A percentile compares a stretch with the other conserved stretches of the same genome.
phyloP scores from a whole-genome alignment of 2,888 invertebrate species.

The Ectemnius cavifrons region DNA sequence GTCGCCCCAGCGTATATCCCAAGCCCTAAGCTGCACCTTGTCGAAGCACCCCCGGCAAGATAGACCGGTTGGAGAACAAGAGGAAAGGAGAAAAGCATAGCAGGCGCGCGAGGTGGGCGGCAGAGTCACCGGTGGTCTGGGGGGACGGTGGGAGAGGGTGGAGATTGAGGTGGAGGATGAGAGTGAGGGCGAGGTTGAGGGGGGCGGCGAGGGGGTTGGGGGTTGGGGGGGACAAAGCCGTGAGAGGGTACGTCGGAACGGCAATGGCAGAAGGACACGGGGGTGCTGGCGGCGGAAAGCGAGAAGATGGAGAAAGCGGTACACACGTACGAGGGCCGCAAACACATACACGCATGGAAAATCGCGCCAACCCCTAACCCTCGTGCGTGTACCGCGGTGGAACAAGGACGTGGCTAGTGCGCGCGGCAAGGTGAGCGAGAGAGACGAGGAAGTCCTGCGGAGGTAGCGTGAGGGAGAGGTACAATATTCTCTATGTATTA shows the following conservation, averaged over 20 bases:
- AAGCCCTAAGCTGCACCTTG: conserved; percentile 59
- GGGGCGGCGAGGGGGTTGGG: conserved; percentile 1
- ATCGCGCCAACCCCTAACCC: conserved; percentile 47
- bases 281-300: neutral
- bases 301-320: conserved; percentile 18
- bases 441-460: neutral
- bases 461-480: conserved; percentile 47
- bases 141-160: neutral
- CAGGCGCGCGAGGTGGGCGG: neutral
- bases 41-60: conserved; percentile 33
- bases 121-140: neutral
- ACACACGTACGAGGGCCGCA: conserved; percentile 3
- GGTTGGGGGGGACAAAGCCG: neutral
- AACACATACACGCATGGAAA: conserved; percentile 46
- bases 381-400: conserved; percentile 37
- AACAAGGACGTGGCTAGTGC: conserved; percentile 18
- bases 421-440: conserved; percentile 24
- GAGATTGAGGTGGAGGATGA: neutral
- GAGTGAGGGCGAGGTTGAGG: neutral
- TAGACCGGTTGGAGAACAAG: conserved; percentile 16
- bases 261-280: neutral
- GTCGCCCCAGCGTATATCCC: conserved; percentile 58
- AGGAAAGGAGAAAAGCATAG: neutral
- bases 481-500: conserved; percentile 71
- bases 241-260: neutral